Base-by-base conservation (phyloP, 2,797 vertebrate species). In the Hypotaenidia philippensis region DNA sequence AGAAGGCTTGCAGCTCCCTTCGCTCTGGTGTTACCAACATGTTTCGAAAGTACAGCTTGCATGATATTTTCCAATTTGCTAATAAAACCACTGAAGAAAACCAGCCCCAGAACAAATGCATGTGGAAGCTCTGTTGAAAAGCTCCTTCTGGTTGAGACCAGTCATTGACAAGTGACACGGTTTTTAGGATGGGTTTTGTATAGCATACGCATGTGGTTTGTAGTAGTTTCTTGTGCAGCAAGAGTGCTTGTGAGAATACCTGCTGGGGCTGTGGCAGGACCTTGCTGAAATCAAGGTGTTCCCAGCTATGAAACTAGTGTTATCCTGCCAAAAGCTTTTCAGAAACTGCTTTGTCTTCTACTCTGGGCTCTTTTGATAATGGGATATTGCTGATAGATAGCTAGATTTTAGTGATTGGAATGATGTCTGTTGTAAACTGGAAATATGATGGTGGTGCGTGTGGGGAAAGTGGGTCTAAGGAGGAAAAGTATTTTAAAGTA, bases 201-300 rank as follows among this genome's bases (percentile, higher is more conserved):
- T 18, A 32, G 52, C 2, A 0, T 27, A 25, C 0, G 14, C 36
- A 0, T 81, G 72, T 41, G 69, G 47, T 41, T 86, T 56, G 12
- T 40, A 65, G 80, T 40, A 16, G 26, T 44, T 52, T 71, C 59
- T 40, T 19, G 4, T 5, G 34, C 12, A 4, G 27, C 0, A 0
- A 57, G n/a, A 56, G 74, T 21, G 16, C 29, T 31, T 19, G 26
- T 4, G 60, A n/a, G 21, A 20, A 6, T 1, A 2, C 18, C 29
- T 21, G 3, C 9, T 0, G 3, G 21, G 22, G 22, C 14, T 2
- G 0, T 47, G 20, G 17, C 10, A 10, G 49, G 45, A 69, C 72
- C 26, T 27, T 50, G 8, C 26, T 19, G 53, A 65, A 36, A 12
- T 41, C 10, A 1, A 52, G 64, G 61, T 23, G 21, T 45, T 72